Base-by-base conservation (phyloP, 2,888 invertebrate species). In the Eupithecia subumbrata region DNA sequence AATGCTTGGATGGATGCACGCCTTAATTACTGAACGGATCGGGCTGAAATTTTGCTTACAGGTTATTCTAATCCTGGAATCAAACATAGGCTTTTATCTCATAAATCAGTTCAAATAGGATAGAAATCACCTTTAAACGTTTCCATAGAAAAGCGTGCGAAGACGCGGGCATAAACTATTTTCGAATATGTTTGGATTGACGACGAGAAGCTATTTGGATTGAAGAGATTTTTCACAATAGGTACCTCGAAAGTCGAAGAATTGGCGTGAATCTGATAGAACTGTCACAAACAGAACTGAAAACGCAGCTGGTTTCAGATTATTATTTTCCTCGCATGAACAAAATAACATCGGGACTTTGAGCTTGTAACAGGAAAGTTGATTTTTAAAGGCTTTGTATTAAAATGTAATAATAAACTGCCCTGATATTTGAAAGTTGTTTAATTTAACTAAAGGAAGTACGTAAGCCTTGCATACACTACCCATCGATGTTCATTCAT, bases 271-370 rank as follows among this genome's bases (percentile, higher is more conserved):
- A 70, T 43, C 66, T 64, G 60, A 64, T 64, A 30, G 22, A 71
- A 66, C 70, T 71, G 74, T 56, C 70, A 71, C 40, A 40, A 67
- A 43, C 71, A 74, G n/a, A 11, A 25, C 22, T 73, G 60, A 66
- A 52, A 56, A 43, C 66, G 56, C 71, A 74, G 67, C 70, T 67
- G 67, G 70, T 71, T 70, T 43, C 12, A 52, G 30, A 71, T 66
- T 40, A 67, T 69, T 67, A 71, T 74, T 71, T 74, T 25, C 40
- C 56, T 70, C 63, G 70, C 74, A 52, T 74, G 70, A 67, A 71
- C 18, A 67, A 69, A 73, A 74, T 70, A 74, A 18, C 60, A 60
- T 64, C 4, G 74, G 43, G 40, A 69, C 30, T 66, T 37, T 22
- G 12, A 56, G 22, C 22, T 56, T 56, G 22, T 22, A 56, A 56